phyloP scores from a whole-genome alignment of 30 jellyfish, hydroid and myxozoan species.

The Hydractinia symbiolongicarpus region DNA sequence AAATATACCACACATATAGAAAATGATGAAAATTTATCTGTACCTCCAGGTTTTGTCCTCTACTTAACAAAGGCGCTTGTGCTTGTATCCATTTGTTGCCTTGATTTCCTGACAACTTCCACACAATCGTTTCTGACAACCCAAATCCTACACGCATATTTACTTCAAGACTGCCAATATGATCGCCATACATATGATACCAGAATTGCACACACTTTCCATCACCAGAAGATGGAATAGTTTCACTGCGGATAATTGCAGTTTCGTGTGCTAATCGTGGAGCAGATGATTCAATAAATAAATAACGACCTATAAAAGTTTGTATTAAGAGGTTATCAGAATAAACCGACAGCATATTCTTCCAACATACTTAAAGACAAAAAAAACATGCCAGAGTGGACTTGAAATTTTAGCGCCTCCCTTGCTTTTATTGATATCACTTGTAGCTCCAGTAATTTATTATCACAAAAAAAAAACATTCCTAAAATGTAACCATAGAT shows the following conservation, averaged over 20 bases:
- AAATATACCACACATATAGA: neutral
- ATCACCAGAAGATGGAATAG: conserved; percentile 45
- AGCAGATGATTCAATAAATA: conserved; percentile 69
- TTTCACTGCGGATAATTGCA: conserved; percentile 63
- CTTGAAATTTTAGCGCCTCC: neutral
- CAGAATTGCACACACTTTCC: conserved; percentile 72
- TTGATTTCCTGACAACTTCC: conserved; percentile 72
- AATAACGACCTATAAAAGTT: conserved; percentile 55
- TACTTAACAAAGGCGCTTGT: conserved; percentile 64
- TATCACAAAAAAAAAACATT: neutral
- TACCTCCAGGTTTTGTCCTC: conserved; percentile 79
- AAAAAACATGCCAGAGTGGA: neutral
- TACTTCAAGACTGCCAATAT: conserved; percentile 66
- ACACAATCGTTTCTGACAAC: conserved; percentile 55
- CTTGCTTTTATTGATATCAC: neutral
- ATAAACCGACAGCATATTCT: neutral
- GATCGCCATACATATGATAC: conserved; percentile 89
- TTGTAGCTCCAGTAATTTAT: neutral
- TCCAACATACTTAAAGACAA: neutral
- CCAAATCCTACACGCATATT: conserved; percentile 51
- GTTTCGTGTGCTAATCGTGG: conserved; percentile 79
- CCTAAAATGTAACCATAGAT: neutral
- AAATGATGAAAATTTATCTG: neutral
- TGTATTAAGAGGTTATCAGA: neutral
- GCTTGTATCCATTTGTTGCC: conserved; percentile 64